Evolutionary conservation across 2,113 vertebrate genomes (phyloP).

Genomic region (Pionites leucogaster): DNA sequence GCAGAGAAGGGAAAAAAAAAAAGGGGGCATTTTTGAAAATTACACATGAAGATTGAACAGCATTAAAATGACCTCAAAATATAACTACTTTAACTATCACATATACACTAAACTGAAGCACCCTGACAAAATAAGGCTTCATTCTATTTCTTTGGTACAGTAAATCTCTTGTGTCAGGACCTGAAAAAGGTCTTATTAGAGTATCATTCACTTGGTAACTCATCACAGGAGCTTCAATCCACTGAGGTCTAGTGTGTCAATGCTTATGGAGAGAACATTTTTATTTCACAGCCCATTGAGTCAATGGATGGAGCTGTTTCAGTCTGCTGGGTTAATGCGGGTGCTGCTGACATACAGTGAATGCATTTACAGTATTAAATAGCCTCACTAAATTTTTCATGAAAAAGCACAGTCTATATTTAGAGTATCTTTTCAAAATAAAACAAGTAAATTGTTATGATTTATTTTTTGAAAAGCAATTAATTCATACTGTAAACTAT

Average conservation of each 20-base stretch:
- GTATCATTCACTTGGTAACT: slow-evolving; percentile 8
- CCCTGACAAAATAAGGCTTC: background rate
- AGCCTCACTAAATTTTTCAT: background rate
- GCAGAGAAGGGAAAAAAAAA: background rate
- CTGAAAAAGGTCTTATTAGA: background rate
- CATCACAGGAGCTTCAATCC: background rate
- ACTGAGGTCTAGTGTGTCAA: background rate
- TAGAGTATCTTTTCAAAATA: background rate
- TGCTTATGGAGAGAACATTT: background rate
- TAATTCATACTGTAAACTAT: background rate
- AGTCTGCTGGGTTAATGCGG: slow-evolving; percentile 35
- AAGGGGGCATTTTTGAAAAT: background rate
- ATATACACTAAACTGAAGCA: background rate
- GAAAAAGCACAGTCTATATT: background rate
- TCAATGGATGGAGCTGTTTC: slow-evolving; percentile 38
- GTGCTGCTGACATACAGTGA: background rate
- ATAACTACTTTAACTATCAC: background rate
- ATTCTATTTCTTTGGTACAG: background rate
- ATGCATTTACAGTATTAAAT: background rate
- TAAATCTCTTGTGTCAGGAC: background rate
- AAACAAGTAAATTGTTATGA: background rate
- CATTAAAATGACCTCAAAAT: background rate
- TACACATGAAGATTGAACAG: background rate
- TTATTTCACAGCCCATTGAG: slow-evolving; percentile 51
- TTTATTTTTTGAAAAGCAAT: background rate